Base-by-base conservation (phyloP, 2,888 invertebrate species). In the Oscheius sp. region DNA sequence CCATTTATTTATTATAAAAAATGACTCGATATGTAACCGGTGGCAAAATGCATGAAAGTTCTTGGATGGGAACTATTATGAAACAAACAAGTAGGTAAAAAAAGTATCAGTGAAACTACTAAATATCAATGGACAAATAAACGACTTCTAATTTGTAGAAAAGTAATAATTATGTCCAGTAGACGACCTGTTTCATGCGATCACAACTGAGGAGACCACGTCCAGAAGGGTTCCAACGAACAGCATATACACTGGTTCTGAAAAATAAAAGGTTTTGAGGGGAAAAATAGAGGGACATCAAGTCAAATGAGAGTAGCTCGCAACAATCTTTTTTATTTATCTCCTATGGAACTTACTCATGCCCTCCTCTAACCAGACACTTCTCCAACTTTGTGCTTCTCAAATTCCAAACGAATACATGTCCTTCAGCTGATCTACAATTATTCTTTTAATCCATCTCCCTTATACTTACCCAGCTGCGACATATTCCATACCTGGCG, bases 291-390 rank as follows among this genome's bases (percentile, higher is more conserved):
- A 28, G 0, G 24, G 1, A 0, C 24, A n/a, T 2, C 24, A 17
- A 24, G 6, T 54, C 28, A 28, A 54, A 54, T 1, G 87, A 95
- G 95, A 57, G n/a, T n/a, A n/a, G n/a, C n/a, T n/a, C n/a, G n/a
- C n/a, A n/a, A n/a, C n/a, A n/a, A n/a, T n/a, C n/a, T n/a, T n/a
- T 57, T 33, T n/a, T 17, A 20, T n/a, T 17, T n/a, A 14, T 57
- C 8, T 14, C 6, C 24, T 2, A 66, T 32, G 9, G 45, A 65
- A 67, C 70, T 66, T n/a, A 72, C 72, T 68, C 69, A 24, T 57
- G 47, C 3, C 67, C 67, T 24, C 64, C 38, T n/a, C 24, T 38
- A 12, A 17, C 30, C 45, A 72, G 50, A 56, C 66, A 62, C 50
- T 74, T 77, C 28, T 73, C 76, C 12, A 76, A 44, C 17, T 67